These are phyloP conservation scores for Lithophane socia DNA, from an alignment of 2,888 invertebrate species.

Conservation along the genomic window DNA sequence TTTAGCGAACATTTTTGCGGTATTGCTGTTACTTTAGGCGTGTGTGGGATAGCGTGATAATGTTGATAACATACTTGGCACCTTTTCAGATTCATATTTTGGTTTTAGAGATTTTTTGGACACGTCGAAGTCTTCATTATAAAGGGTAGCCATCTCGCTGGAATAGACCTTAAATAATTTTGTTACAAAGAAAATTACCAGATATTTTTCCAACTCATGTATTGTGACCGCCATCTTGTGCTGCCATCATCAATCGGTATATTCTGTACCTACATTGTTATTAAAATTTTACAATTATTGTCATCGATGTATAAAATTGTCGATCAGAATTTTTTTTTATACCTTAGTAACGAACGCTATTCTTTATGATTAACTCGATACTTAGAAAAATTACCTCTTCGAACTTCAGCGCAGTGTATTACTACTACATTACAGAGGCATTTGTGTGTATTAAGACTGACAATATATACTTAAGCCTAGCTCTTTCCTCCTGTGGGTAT, in stretches of 20 bases:
- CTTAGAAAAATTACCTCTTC: not conserved
- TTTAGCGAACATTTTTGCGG: constrained; percentile 18
- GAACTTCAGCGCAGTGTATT: not conserved
- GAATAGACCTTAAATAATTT: not conserved
- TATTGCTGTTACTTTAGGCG: not conserved
- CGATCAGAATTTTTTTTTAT: not conserved
- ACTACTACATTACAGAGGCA: not conserved
- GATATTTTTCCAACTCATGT: not conserved
- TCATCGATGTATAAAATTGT: not conserved
- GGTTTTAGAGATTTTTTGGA: not conserved
- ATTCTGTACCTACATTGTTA: not conserved
- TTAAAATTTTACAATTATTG: not conserved
- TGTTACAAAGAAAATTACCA: not conserved
- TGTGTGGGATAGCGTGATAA: not conserved
- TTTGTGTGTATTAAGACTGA: not conserved
- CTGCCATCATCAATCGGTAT: not conserved
- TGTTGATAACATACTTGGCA: not conserved
- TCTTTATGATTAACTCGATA: not conserved
- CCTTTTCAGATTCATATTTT: not conserved
- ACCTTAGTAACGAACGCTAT: not conserved
- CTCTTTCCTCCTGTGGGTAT: constrained; percentile 2
- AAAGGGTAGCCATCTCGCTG: not conserved
- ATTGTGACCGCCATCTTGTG: not conserved
- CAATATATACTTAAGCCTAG: not conserved
- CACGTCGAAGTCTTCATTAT: not conserved